Base-by-base conservation (phyloP, 2,888 invertebrate species). In the Catonia carolina region DNA sequence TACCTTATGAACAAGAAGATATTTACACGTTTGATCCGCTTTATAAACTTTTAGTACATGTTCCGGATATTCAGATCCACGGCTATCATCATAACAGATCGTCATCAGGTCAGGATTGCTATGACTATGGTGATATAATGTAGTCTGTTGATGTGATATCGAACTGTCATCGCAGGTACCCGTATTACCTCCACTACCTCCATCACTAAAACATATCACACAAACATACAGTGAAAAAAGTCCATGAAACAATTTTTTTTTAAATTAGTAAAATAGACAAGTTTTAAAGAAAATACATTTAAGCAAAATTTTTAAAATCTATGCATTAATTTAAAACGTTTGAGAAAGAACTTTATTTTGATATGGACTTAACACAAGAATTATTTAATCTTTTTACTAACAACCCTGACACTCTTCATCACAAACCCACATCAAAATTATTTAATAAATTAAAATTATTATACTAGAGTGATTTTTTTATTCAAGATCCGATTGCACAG, bases 11-110 rank as follows among this genome's bases (percentile, higher is more conserved):
- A 99, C 91, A 61, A 95, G 81, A 63, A 99, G 81, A 76, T 95
- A 98, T 76, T 98, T 97, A 80, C 91, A 98, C 37, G 93, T 92
- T 77, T 98, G 98, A 75, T 99, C 98, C 23, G 93, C 86, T 76
- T 89, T 90, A 75, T 85, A 98, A 53, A 91, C 89, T 77, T 98
- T 98, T 47, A 99, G 79, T 31, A 98, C 98, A 75, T 98, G 96
- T 72, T 98, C 97, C 2, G 97, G 96, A 72, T 87, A 91, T 72
- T 93, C 92, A 12, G 86, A 79, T 53, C 85, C 81, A 65, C 86
- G 80, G 50, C 83, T 75, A 68, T 89, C 90, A 69, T 90, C 89
- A 73, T 89, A 90, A 69, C 87, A 87, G 67, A 69, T 67, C 53
- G 65, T 69, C 72, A 86, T 87, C 63, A 93, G 77, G 73, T 93